Evolutionary conservation across 2,797 vertebrate genomes (phyloP).

Genomic region (Caiman crocodilus): DNA sequence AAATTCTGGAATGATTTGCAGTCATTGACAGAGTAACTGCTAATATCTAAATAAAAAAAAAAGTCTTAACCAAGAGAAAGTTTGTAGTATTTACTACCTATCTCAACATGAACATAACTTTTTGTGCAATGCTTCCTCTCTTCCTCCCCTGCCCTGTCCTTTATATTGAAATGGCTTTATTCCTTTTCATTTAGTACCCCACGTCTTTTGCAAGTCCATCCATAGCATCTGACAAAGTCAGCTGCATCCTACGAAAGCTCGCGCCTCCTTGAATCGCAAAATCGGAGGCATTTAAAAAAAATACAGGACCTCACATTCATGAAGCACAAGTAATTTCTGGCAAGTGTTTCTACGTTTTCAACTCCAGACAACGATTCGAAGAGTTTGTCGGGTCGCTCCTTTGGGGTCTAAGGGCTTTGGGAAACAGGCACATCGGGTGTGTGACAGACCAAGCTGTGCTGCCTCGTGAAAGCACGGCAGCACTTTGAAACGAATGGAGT

Average conservation of each 20-base stretch:
- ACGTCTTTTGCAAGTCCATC: too few relatives aligned
- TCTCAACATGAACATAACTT: too few relatives aligned
- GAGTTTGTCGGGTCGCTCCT: not conserved
- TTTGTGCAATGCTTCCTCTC: too few relatives aligned
- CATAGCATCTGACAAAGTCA: too few relatives aligned
- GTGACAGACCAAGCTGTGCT: not conserved
- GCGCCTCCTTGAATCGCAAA: too few relatives aligned
- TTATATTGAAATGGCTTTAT: too few relatives aligned
- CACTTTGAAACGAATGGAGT: not conserved
- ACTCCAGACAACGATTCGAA: not conserved
- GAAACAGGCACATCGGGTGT: not conserved
- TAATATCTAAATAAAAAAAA: accelerated
- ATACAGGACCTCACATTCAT: not conserved
- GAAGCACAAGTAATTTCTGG: not conserved
- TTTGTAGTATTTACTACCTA: too few relatives aligned
- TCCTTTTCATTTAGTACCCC: too few relatives aligned
- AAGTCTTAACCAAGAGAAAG: not conserved
- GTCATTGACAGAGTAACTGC: not conserved
- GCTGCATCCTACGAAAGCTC: too few relatives aligned
- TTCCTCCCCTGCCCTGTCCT: too few relatives aligned
- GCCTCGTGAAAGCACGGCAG: not conserved
- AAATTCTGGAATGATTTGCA: not conserved
- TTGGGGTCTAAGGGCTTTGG: too few relatives aligned
- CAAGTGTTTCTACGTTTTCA: not conserved
- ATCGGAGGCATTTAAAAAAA: not conserved